A percentile compares a stretch with the other conserved stretches of the same genome.
Conservation (phyloP, 2,113 vertebrate species). For the cattle (Bos taurus) region ARS-UCD2.0 NC_037341.1:60709001-60709500, state of each 20-base stretch:
- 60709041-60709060: neutral
- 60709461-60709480: neutral
- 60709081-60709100: neutral
- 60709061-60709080: neutral
- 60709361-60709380: neutral
- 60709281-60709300: neutral
- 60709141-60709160: neutral
- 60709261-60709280: neutral
- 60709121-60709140: neutral
- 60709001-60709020: neutral
- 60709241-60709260: neutral
- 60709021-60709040: neutral
- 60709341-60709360: neutral
- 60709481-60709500: neutral
- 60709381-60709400: accelerated
- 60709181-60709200: neutral
- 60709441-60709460: neutral
- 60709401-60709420: neutral
- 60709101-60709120: neutral
- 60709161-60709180: accelerated
- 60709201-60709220: neutral
- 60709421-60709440: neutral
- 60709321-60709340: neutral
- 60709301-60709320: neutral
- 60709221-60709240: neutral